phyloP scores from a whole-genome alignment of 2,888 invertebrate species.

The Cryptosula pallasiana region DNA sequence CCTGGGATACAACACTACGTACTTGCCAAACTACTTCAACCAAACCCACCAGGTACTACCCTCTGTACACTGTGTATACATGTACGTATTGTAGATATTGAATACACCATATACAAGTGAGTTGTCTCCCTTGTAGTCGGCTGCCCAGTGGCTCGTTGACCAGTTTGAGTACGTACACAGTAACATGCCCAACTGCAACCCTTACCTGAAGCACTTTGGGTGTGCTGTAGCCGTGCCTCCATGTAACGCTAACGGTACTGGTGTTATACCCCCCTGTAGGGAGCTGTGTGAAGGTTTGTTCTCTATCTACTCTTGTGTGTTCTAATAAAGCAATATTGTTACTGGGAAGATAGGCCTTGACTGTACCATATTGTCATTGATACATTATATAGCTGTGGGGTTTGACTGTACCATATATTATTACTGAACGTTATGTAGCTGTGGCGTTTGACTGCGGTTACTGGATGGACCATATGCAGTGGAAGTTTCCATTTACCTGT shows the following conservation, averaged over 20 bases:
- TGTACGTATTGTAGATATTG: too few relatives aligned
- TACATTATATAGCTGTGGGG: too few relatives aligned
- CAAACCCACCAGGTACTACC: conserved; percentile 13
- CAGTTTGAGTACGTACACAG: conserved; percentile 18
- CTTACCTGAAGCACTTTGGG: neutral
- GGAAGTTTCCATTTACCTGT: conserved; percentile 8
- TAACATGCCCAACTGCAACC: conserved; percentile 14
- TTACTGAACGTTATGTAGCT: too few relatives aligned
- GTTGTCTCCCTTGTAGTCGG: neutral
- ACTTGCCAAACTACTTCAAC: conserved; percentile 17
- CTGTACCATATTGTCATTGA: too few relatives aligned
- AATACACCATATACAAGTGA: too few relatives aligned
- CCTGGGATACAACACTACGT: neutral
- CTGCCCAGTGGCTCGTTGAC: neutral
- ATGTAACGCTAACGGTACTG: neutral
- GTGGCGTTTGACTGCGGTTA: conserved; percentile 23
- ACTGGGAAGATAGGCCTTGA: too few relatives aligned
- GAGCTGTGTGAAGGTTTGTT: neutral
- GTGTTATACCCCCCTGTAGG: neutral
- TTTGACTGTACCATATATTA: too few relatives aligned
- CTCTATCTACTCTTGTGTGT: too few relatives aligned
- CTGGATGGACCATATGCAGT: conserved; percentile 22
- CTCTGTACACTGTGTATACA: too few relatives aligned
- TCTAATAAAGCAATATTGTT: too few relatives aligned
- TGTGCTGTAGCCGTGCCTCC: neutral